Evolutionary conservation across 2,113 vertebrate genomes (phyloP).

Genomic region (Cyanistes caeruleus): DNA sequence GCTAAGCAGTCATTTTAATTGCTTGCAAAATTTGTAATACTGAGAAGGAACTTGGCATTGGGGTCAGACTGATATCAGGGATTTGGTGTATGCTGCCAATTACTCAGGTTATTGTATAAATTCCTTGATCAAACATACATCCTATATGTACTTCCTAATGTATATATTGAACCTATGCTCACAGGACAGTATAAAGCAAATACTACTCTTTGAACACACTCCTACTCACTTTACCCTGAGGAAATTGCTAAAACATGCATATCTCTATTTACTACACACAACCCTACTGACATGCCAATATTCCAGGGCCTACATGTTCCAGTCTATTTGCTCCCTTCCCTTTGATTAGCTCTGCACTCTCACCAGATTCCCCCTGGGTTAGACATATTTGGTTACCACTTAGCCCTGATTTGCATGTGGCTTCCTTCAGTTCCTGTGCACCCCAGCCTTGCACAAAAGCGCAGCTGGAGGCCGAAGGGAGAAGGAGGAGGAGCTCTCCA

Average conservation of each 20-base stretch:
- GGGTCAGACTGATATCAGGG: not conserved
- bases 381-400: not conserved
- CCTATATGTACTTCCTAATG: not conserved
- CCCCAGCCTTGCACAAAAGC: accelerated
- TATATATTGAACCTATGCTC: not conserved
- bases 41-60: not conserved
- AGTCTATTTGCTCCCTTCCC: not conserved
- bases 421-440: not conserved
- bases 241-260: not conserved
- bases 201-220: not conserved
- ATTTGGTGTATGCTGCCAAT: not conserved
- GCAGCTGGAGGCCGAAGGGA: not conserved
- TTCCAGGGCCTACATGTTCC: not conserved
- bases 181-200: not conserved
- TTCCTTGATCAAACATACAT: not conserved
- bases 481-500: slow-evolving; percentile 57
- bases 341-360: not conserved
- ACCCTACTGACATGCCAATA: not conserved
- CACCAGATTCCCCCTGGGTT: not conserved
- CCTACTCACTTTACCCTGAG: not conserved
- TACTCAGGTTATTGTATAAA: not conserved
- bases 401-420: not conserved
- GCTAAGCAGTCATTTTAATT: slow-evolving; percentile 35
- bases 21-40: not conserved
- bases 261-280: not conserved